These are phyloP conservation scores for Charanyca ferruginea DNA, from an alignment of 2,888 invertebrate species.

Conservation along the genomic window DNA sequence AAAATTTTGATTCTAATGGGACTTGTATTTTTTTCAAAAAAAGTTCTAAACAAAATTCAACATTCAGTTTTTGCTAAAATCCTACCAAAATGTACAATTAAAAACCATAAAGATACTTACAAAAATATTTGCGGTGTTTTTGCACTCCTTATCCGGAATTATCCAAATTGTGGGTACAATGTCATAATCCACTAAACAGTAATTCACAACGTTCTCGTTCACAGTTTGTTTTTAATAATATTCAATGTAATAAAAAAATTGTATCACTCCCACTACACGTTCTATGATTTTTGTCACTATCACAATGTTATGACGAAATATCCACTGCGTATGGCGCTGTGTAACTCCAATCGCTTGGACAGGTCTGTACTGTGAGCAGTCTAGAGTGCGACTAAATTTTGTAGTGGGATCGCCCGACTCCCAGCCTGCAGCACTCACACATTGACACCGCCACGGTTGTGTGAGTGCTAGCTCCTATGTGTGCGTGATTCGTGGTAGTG, in stretches of 20 bases:
- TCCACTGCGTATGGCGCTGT: constrained; percentile 81
- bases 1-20: constrained; percentile 3
- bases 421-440: constrained; percentile 83
- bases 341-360: constrained; percentile 78
- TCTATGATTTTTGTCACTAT: constrained; percentile 84
- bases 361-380: constrained; percentile 80
- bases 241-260: constrained; percentile 68
- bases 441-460: constrained; percentile 59
- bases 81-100: constrained; percentile 39
- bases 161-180: constrained; percentile 88
- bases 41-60: not conserved
- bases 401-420: constrained; percentile 89
- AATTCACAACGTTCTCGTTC: constrained; percentile 78
- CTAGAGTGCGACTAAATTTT: constrained; percentile 87
- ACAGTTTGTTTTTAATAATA: constrained; percentile 77
- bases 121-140: constrained; percentile 89
- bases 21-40: constrained; percentile 34
- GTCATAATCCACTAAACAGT: constrained; percentile 84
- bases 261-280: constrained; percentile 89
- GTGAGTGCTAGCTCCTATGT: constrained; percentile 68
- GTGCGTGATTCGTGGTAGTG: constrained; percentile 72
- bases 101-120: constrained; percentile 82
- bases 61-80: constrained; percentile 39
- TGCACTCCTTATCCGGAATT: constrained; percentile 87
- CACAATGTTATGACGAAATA: constrained; percentile 90